Evolutionary conservation across 2,888 invertebrate species (phyloP).

Genomic region (Eudasyphora cyanicolor): DNA sequence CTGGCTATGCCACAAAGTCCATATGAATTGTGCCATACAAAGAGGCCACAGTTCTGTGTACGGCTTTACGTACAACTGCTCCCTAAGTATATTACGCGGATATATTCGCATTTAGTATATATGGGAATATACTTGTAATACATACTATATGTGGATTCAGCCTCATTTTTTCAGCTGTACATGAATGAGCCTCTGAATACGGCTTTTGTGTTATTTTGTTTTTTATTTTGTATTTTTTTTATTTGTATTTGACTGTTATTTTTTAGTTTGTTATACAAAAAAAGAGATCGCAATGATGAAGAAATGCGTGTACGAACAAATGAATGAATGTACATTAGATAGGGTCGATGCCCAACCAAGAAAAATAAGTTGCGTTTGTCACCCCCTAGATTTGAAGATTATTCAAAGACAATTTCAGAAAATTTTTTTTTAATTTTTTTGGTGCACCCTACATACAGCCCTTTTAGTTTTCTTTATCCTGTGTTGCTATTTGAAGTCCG

Average conservation of each 20-base stretch:
- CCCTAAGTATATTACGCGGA: background rate
- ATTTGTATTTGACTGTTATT: constrained; percentile 3
- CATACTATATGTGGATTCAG: background rate
- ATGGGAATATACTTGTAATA: background rate
- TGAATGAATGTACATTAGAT: no score
- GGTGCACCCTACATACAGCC: no score
- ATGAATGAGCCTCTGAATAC: background rate
- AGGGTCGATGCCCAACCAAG: no score
- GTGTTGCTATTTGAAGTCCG: no score
- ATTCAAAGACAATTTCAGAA: no score
- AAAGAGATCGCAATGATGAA: background rate
- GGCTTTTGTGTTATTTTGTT: background rate
- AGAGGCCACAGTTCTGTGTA: constrained; percentile 22
- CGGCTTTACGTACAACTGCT: background rate
- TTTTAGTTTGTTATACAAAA: background rate
- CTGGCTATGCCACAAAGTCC: constrained; percentile 9
- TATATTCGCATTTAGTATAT: background rate
- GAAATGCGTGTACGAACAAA: background rate
- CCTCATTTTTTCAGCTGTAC: background rate
- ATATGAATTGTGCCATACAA: constrained; percentile 47
- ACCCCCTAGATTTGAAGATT: no score
- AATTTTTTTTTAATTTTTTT: no score
- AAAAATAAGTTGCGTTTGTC: no score
- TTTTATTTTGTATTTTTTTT: no score
- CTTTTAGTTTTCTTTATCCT: no score